These are phyloP conservation scores for Dromiciops gliroides DNA, from an alignment of 2,113 vertebrate species.

Conservation along the genomic window DNA sequence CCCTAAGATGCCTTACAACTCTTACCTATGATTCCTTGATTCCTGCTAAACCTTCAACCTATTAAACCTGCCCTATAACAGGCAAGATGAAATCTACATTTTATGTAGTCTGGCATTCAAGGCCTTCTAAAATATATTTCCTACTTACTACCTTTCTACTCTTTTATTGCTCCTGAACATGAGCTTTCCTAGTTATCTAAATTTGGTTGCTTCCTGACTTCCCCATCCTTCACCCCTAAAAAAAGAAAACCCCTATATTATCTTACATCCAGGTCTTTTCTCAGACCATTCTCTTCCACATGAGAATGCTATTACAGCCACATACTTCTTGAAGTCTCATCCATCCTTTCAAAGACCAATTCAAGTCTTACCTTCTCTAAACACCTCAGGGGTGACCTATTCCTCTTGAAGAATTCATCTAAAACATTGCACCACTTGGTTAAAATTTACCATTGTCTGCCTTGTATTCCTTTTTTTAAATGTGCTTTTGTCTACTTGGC, in stretches of 20 bases:
- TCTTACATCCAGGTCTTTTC: background rate
- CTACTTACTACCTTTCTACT: background rate
- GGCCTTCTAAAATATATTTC: background rate
- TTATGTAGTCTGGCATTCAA: background rate
- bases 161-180: background rate
- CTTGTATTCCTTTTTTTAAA: background rate
- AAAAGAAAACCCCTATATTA: background rate
- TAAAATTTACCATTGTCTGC: background rate
- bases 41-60: background rate
- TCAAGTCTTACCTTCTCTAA: slow-evolving; percentile 6
- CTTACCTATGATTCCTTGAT: background rate
- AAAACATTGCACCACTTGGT: background rate
- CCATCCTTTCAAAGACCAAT: background rate
- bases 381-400: background rate
- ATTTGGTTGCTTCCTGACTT: background rate
- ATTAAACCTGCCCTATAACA: background rate
- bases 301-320: background rate
- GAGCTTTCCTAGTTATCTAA: background rate
- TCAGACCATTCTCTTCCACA: background rate
- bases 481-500: background rate
- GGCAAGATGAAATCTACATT: background rate
- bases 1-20: background rate
- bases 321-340: background rate
- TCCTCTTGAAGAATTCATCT: background rate
- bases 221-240: background rate